Evolutionary conservation across 2,888 invertebrate genomes (phyloP), one percentile per base, ranked within the genome.

Genomic region (Thymelicus acteon): DNA sequence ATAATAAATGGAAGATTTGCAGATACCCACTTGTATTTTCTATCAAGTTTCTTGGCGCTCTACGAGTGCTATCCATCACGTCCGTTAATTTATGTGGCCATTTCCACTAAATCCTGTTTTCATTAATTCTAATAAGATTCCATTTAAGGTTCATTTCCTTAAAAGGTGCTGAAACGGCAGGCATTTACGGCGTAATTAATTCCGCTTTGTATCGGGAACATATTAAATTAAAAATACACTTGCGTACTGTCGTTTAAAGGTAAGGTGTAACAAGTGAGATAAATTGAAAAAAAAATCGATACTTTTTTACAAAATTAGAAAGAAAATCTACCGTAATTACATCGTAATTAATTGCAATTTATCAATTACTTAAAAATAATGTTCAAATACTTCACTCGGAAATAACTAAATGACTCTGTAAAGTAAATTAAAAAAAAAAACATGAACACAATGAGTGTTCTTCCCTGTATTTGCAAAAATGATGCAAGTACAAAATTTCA

Each of bases 121-220:
- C 83, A 84, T 85, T 85, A 83, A 85, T 82, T 81, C 82, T 73
- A 77, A 82, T 81, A 81, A 77, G 77, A 83, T 80, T 78, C 79
- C 80, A 76, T 76, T 79, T 76, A 74, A 80, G 80, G 79, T 80
- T 86, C 84, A 84, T 87, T 85, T 80, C 77, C 80, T 80, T 85
- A 85, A 85, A 85, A 86, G 84, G 80, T 81, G 79, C 76, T 76
- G 79, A 79, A 80, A 72, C 61, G 65, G 67, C 40, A 64, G 73
- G 65, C 73, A 72, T 72, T 71, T 71, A 73, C 72, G 72, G 63
- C 72, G 37, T 58, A 67, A 69, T 72, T 64, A 64, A 67, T 69
- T 69, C 57, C 10, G 19, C 58, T 48, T 58, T 19, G 48, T 63
- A 48, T 57, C 61, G 12, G 24, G 24, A 24, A 24, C 24, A 54